Evolutionary conservation across 2,888 invertebrate genomes (phyloP).

Genomic region (Toxonevra muliebris): DNA sequence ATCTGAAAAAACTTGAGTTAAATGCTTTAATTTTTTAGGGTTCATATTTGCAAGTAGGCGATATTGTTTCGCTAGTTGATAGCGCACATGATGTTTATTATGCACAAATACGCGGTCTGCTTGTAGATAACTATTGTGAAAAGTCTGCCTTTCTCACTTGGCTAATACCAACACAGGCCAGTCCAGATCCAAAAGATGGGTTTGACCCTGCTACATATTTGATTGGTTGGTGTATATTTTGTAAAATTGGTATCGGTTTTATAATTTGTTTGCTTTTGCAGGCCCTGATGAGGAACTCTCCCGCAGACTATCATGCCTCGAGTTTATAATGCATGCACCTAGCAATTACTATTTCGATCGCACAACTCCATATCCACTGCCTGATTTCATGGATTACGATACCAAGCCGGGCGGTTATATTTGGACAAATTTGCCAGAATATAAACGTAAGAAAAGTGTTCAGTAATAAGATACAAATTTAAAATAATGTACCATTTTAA

Average conservation of each 20-base stretch:
- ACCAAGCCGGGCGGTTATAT: slow-evolving; percentile 70
- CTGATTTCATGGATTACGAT: slow-evolving; percentile 64
- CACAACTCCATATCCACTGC: slow-evolving; percentile 78
- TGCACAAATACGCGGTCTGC: slow-evolving; percentile 87
- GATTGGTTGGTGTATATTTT: slow-evolving; percentile 70
- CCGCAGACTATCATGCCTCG: slow-evolving; percentile 84
- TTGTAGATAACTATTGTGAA: slow-evolving; percentile 92
- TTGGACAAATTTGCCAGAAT: slow-evolving; percentile 70
- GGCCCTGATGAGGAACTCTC: slow-evolving; percentile 92
- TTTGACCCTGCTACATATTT: slow-evolving; percentile 92
- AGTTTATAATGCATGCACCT: slow-evolving; percentile 93
- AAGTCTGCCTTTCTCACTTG: slow-evolving; percentile 93
- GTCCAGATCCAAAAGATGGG: slow-evolving; percentile 78
- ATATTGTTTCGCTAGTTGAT: slow-evolving; percentile 87
- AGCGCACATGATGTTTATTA: slow-evolving; percentile 81
- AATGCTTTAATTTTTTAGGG: slow-evolving; percentile 33
- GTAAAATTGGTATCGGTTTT: neutral
- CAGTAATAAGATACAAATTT: neutral
- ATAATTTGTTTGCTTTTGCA: slow-evolving; percentile 22
- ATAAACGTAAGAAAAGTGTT: slow-evolving; percentile 38
- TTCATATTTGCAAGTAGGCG: slow-evolving; percentile 87
- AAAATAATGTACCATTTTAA: neutral
- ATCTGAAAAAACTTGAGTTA: no score
- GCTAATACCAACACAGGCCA: slow-evolving; percentile 86
- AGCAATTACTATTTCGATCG: slow-evolving; percentile 87